Evolutionary conservation across 2,113 vertebrate genomes (phyloP), one percentile per base, ranked within the genome.

Genomic region (Sorex araneus): DNA sequence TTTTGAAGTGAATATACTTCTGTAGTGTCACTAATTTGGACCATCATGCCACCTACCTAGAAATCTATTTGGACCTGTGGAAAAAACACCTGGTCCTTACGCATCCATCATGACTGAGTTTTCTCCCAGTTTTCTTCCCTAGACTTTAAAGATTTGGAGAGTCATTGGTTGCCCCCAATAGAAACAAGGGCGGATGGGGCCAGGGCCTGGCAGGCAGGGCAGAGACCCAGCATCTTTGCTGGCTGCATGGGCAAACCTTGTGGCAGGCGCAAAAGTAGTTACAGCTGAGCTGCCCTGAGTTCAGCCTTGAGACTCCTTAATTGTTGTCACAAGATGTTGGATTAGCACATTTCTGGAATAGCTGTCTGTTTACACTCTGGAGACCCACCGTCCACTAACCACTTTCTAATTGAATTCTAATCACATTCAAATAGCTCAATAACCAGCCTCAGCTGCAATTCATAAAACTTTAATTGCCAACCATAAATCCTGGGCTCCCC

Each of bases 381-480:
- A 99, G 98, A 97, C 97, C 98, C 95, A 91, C 98, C 96, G 96
- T 98, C 98, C 97, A 98, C 98, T 99, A 99, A 99, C 99, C 98
- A 98, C 99, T 99, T 99, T 99, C 98, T 99, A 99, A 99, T 99
- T 99, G 99, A 99, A 99, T 99, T 99, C 98, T 99, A 99, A 99
- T 99, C 98, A 98, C 98, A 98, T 98, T 99, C 98, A 97, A 99
- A 99, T 99, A 98, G 98, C 98, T 97, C 97, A 97, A 98, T 97
- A 98, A 97, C 97, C 98, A 98, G 97, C 97, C 98, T 98, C 98
- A 96, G 97, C 98, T 98, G 98, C 98, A 97, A 97, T 98, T 99
- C 98, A 99, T 98, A 98, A 98, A 98, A 98, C 98, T 98, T 98
- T 99, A 98, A 99, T 99, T 99, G 98, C 98, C 97, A 95, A 96